phyloP scores from a whole-genome alignment of 2,113 vertebrate genomes.

The Psilopsiagon aurifrons region DNA sequence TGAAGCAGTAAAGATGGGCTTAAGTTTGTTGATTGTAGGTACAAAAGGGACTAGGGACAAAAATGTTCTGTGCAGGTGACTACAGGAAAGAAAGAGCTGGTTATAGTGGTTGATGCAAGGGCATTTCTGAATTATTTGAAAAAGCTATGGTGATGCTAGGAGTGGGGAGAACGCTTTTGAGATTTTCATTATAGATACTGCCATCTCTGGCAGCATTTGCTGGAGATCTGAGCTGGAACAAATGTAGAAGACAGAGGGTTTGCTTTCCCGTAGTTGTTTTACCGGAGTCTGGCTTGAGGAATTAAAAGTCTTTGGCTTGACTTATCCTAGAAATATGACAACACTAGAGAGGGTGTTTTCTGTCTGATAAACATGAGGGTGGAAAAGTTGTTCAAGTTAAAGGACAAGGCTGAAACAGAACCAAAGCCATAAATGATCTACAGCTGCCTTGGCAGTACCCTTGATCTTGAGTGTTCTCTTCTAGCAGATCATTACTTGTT shows the following conservation, averaged over 20 bases:
- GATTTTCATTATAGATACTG: neutral
- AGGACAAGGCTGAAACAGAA: conserved; percentile 11
- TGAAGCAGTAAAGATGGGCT: neutral
- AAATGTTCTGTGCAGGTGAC: neutral
- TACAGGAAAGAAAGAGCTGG: neutral
- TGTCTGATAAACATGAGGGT: neutral
- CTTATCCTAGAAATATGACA: neutral
- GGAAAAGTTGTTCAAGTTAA: neutral
- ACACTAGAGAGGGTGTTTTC: neutral
- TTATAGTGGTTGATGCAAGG: neutral
- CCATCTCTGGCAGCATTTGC: neutral
- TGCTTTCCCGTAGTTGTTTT: neutral
- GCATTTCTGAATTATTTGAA: neutral
- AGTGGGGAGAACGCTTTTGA: neutral
- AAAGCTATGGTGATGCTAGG: neutral
- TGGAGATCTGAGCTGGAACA: neutral
- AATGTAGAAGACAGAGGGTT: neutral
- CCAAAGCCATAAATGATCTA: conserved; percentile 8
- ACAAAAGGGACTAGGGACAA: neutral
- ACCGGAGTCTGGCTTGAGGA: neutral
- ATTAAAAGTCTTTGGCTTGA: neutral
- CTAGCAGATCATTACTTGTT: neutral
- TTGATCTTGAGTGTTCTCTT: conserved; percentile 28
- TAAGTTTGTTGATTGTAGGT: neutral
- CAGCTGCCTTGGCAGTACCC: conserved; percentile 33